Conservation (phyloP, 2,797 vertebrate species). For the Enteromius anoplus region DNA sequence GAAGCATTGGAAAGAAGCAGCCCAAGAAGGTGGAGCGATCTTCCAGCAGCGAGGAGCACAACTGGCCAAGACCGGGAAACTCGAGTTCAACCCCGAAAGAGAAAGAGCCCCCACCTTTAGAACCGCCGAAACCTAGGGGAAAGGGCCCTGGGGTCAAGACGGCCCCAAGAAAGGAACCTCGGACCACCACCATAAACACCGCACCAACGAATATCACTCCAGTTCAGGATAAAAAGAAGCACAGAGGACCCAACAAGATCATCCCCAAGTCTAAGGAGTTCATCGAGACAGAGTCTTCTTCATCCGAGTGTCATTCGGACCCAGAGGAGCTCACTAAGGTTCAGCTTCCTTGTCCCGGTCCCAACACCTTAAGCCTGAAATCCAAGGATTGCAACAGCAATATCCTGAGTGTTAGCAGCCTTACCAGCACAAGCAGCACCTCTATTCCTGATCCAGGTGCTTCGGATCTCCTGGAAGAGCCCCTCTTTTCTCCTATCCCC, state of each 20-base stretch:
- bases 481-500: constrained; percentile 78
- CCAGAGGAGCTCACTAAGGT: constrained; percentile 87
- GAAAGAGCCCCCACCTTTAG: constrained; percentile 85
- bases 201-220: constrained; percentile 62
- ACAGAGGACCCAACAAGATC: constrained; percentile 88
- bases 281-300: constrained; percentile 93
- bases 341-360: constrained; percentile 71
- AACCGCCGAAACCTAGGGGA: constrained; percentile 83
- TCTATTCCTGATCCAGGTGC: constrained; percentile 84
- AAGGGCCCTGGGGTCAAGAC: constrained; percentile 87
- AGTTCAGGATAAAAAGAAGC: constrained; percentile 89
- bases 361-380: constrained; percentile 71
- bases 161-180: constrained; percentile 92
- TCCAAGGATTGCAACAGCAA: constrained; percentile 79
- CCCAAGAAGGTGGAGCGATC: constrained; percentile 90
- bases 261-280: constrained; percentile 95
- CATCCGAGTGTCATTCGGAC: constrained; percentile 93
- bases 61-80: constrained; percentile 85
- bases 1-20: constrained; percentile 92
- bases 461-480: constrained; percentile 77
- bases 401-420: constrained; percentile 83
- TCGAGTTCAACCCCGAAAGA: constrained; percentile 87
- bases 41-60: constrained; percentile 86
- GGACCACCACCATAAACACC: constrained; percentile 70
- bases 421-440: constrained; percentile 78